Evolutionary conservation across 2,797 vertebrate species (phyloP), one percentile per base, ranked within the genome.

Genomic region (Hirundo rustica): DNA sequence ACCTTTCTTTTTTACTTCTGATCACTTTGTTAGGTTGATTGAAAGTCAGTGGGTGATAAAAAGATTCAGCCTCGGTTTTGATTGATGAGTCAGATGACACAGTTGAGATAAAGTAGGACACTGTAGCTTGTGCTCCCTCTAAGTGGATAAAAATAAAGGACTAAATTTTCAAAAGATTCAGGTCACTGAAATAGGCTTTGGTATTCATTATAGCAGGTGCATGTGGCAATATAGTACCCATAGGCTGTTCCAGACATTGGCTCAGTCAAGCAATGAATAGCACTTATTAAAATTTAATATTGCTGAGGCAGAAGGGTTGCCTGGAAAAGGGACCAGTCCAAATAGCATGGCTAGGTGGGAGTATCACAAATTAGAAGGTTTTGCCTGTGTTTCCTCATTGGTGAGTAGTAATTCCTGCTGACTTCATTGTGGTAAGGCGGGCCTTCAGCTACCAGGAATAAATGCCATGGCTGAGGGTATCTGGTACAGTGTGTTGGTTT

Each of bases 61-160:
- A 94, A 85, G 82, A 88, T 80, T 92, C 53, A 64, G 87, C 72
- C 89, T 92, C 71, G 68, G 16, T 93, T 95, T 90, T 95, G 92
- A 97, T 87, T 96, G 95, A 96, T 95, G 91, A 92, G 77, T 94
- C 96, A 94, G 83, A 90, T 94, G 94, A 95, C 95, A 96, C 50
- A 50, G 70, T 72, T 88, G 75, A 89, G 64, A 89, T 92, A 90
- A 97, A 97, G 77, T 96, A 97, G 96, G 96, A 85, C 96, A 82
- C 45, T 79, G 76, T 91, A 65, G 83, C 85, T 77, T 93, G 64
- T 88, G 53, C 72, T 95, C 88, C 55, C 55, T 95, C 55, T 57
- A 91, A 88, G 64, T 79, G 36, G 96, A 93, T 95, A 95, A 96
- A 97, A 97, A 95, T 97, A 96, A 96, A 96, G 77, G 74, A 95